Base-by-base conservation (phyloP, 2,113 vertebrate genomes). In the Vicugna pacos region DNA sequence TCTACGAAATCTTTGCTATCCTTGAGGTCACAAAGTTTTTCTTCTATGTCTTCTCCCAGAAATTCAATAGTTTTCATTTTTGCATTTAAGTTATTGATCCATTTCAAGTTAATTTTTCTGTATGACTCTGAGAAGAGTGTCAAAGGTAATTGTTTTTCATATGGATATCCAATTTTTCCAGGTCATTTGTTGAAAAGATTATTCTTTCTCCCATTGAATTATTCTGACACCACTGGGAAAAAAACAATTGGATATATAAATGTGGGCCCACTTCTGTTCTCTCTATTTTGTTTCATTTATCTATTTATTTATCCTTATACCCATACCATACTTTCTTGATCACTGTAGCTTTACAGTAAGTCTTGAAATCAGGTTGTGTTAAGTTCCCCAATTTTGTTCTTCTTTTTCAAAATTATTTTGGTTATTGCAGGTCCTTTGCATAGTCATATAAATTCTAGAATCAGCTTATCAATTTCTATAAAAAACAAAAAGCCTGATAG, bases 31-130 rank as follows among this genome's bases (percentile, higher is more conserved):
- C 22, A 96, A 48, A 84, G 20, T 15, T 72, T 93, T 96, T 82
- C 20, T 72, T 56, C 42, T 79, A 42, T 32, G 22, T 42, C 58
- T 94, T 86, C 28, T 62, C 35, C 46, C 28, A 60, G n/a, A 64
- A 56, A 19, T 70, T 70, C 32, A 85, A 46, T 17, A n/a, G 56
- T 65, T 72, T 89, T 62, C 32, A 56, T 62, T 77, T 77, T 83
- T 89, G 46, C n/a, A 93, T 89, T 77, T 70, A 89, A 22, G 15
- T 70, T 60, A 88, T 81, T 64, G 50, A 96, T 85, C 46, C 30
- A 90, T 79, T 80, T 80, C 64, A 48, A 90, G 48, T 65, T 85
- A 60, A 89, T 86, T 90, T 85, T 85, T 90, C 56, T 80, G 17
- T 76, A 84, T 76, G 65, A 76, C 26, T 20, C 30, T 50, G n/a